These are phyloP conservation scores for Chromis chromis DNA, from an alignment of 2,797 vertebrate species.

Conservation along the genomic window DNA sequence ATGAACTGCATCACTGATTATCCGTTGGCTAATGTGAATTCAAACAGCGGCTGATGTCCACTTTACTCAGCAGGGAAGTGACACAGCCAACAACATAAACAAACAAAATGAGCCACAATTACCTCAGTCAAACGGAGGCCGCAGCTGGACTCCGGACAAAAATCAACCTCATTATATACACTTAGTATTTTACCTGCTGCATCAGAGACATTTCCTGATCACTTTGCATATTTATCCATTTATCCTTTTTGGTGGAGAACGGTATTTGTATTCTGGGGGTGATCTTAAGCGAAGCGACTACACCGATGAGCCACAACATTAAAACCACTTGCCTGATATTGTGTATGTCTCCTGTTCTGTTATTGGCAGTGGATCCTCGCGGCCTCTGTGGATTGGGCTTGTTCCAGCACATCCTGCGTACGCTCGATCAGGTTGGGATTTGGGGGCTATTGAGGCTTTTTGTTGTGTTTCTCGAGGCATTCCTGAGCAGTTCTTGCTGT, in stretches of 20 bases:
- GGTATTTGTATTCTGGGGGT: neutral
- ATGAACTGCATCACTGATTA: constrained; percentile 27
- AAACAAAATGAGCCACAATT: constrained; percentile 47
- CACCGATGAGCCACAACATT: too few relatives aligned
- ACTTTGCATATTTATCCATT: constrained; percentile 5
- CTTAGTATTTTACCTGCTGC: constrained; percentile 11
- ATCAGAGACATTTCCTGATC: neutral
- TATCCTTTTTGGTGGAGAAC: neutral
- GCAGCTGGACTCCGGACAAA: constrained; percentile 13
- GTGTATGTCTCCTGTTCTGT: too few relatives aligned
- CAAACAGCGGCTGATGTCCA: constrained; percentile 36
- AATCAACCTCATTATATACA: neutral
- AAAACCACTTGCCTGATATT: too few relatives aligned
- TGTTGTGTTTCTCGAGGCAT: too few relatives aligned
- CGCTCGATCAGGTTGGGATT: too few relatives aligned
- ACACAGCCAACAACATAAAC: constrained; percentile 48
- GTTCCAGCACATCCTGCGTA: too few relatives aligned
- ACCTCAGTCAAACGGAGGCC: constrained; percentile 20
- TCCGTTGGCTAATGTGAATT: constrained; percentile 43
- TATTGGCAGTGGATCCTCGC: too few relatives aligned
- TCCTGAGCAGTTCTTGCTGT: too few relatives aligned
- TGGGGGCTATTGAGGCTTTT: too few relatives aligned
- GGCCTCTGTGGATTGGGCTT: too few relatives aligned
- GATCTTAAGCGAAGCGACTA: neutral
- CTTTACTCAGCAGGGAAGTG: constrained; percentile 41